Base-by-base conservation (phyloP, 1,140 invertebrate species). In the Aphelenchoides besseyi region DNA sequence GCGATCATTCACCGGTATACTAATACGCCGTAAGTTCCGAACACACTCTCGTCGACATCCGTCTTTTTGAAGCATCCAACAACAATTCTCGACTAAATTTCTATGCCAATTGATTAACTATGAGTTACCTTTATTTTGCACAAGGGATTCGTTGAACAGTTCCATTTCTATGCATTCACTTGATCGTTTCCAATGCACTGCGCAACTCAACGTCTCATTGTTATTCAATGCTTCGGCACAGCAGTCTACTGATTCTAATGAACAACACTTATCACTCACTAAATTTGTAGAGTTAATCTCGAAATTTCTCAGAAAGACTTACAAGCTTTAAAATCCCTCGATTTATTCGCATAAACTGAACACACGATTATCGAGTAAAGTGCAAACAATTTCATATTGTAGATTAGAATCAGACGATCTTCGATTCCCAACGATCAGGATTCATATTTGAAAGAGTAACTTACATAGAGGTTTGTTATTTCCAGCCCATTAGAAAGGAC, bases 21-120 rank as follows among this genome's bases (percentile, higher is more conserved):
- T 23, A 33, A 18, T 23, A 8, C 18, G 55, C 23, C 55, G 5
- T 23, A 59, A 8, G 5, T 5, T 28, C 5, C 23, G 5, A 18
- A 59, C 55, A 23, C 55, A 59, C 16, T 59, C 18, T 33, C 18
- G 5, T 59, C 55, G 5, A 23, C 55, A 59, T 29, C 23, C 55
- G 5, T 18, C 18, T 8, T 8, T 8, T 12, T 5, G 5, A 28
- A 59, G 5, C 55, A 59, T 28, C 18, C 5, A 5, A 33, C 55
- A 59, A 33, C 55, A 59, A 18, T 59, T 8, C 12, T 59, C 55
- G 55, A 18, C 55, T 59, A 41, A 41, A 59, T 8, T 5, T 59
- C 18, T n/a, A n/a, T n/a, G n/a, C n/a, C n/a, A n/a, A n/a, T n/a
- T n/a, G n/a, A n/a, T n/a, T n/a, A 48, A 48, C 41, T 23, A 48